Conservation (phyloP, 2,888 invertebrate genomes). For the Patella depressa region DNA sequence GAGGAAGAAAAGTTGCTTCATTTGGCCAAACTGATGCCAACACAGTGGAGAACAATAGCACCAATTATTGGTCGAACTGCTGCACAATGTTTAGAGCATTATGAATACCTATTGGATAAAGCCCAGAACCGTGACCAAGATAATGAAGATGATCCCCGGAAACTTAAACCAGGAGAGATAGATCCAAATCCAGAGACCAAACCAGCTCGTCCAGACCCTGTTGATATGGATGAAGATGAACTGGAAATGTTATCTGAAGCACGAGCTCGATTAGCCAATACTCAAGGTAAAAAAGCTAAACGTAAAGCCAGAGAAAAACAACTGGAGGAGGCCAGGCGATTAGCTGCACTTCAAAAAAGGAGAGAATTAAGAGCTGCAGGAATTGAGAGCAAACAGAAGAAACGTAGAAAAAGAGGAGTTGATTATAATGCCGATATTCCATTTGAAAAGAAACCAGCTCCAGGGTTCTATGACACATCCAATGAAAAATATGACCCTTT, state of each 20-base stretch:
- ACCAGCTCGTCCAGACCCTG: conserved; percentile 98
- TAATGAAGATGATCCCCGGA: conserved; percentile 88
- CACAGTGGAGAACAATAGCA: conserved; percentile 99
- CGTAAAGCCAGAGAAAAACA: conserved; percentile 94
- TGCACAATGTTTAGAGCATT: conserved; percentile 97
- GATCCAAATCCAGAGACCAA: conserved; percentile 99
- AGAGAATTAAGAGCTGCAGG: conserved; percentile 97
- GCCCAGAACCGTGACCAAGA: conserved; percentile 69
- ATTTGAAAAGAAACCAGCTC: conserved; percentile 93
- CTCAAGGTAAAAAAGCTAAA: conserved; percentile 83
- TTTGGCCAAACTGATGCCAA: conserved; percentile 98
- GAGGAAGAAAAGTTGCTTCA: conserved; percentile 98
- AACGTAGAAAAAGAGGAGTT: conserved; percentile 82
- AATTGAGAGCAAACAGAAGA: conserved; percentile 75
- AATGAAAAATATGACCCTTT: conserved; percentile 87
- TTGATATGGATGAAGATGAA: conserved; percentile 99
- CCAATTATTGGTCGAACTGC: conserved; percentile 99
- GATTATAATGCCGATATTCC: conserved; percentile 98
- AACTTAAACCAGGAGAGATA: conserved; percentile 98
- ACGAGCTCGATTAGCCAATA: conserved; percentile 96
- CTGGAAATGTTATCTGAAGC: conserved; percentile 99
- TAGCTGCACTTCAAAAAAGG: conserved; percentile 98
- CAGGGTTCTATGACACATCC: conserved; percentile 95
- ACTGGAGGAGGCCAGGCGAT: conserved; percentile 93
- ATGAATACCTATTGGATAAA: conserved; percentile 90